phyloP scores from a whole-genome alignment of 2,797 vertebrate genomes.

The Micromesistius poutassou region DNA sequence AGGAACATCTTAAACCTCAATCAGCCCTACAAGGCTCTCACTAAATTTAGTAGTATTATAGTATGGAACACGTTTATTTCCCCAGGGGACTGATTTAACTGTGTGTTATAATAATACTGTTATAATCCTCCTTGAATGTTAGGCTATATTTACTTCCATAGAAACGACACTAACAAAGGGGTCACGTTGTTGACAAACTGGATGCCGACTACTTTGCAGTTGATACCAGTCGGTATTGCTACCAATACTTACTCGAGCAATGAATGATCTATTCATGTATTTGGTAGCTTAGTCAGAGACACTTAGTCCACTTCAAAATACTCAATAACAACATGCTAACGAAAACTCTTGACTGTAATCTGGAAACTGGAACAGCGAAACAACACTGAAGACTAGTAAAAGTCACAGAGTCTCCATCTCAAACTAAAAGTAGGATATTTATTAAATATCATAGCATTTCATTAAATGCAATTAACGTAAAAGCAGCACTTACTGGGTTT shows the following conservation, averaged over 20 bases:
- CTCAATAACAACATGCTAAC: not conserved
- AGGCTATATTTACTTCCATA: not conserved
- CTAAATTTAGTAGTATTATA: not conserved
- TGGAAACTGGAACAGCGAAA: not conserved
- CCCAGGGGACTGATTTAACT: too few relatives aligned
- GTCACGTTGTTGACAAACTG: not conserved
- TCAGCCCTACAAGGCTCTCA: not conserved
- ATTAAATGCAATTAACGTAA: not conserved
- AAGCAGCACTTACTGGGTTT: not conserved
- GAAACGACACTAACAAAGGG: not conserved
- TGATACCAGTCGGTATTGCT: not conserved
- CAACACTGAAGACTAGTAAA: not conserved
- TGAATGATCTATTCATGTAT: not conserved
- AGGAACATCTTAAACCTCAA: not conserved
- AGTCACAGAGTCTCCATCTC: not conserved
- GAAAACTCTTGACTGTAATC: not conserved
- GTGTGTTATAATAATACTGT: too few relatives aligned
- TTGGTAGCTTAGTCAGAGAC: not conserved
- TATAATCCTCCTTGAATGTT: not conserved
- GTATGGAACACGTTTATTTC: not conserved
- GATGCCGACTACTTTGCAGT: not conserved
- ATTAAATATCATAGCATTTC: not conserved
- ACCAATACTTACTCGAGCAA: not conserved
- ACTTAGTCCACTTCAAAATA: not conserved
- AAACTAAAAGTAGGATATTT: not conserved